phyloP scores from a whole-genome alignment of 2,797 vertebrate species.

The Malacoctenus gilli region DNA sequence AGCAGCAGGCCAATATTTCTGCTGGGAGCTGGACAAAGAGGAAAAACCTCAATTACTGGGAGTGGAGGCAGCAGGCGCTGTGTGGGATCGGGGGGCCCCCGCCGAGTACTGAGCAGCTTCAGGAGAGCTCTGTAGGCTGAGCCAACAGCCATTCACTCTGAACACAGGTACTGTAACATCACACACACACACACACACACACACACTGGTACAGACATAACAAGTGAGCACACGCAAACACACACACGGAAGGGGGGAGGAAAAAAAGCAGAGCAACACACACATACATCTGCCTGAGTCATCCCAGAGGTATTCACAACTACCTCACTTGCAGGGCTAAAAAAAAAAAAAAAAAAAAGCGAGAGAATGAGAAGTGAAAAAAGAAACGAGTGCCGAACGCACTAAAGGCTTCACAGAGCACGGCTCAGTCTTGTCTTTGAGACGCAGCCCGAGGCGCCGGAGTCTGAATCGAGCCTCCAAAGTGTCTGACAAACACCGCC shows the following conservation, averaged over 20 bases:
- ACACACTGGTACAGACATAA: slow-evolving; percentile 41
- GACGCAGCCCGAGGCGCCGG: slow-evolving; percentile 57
- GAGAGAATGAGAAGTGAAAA: slow-evolving; percentile 32
- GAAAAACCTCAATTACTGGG: slow-evolving; percentile 54
- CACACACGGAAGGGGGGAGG: too few species aligned
- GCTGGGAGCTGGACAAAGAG: slow-evolving; percentile 56
- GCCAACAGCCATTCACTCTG: slow-evolving; percentile 41
- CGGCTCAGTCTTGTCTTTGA: slow-evolving; percentile 59
- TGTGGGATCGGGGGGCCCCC: slow-evolving; percentile 56
- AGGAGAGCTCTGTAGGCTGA: slow-evolving; percentile 47
- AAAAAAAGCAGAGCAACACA: too few species aligned
- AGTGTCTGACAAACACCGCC: slow-evolving; percentile 43
- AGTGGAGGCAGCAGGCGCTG: slow-evolving; percentile 52
- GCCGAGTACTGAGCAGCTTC: slow-evolving; percentile 43
- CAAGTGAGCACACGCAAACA: slow-evolving; percentile 28
- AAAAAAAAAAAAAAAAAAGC: slow-evolving; percentile 5
- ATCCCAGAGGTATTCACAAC: slow-evolving; percentile 75
- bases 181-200: slow-evolving; percentile 16
- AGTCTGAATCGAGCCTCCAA: slow-evolving; percentile 41
- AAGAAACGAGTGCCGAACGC: slow-evolving; percentile 36
- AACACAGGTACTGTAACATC: slow-evolving; percentile 64
- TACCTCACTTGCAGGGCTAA: slow-evolving; percentile 52
- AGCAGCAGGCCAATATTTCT: slow-evolving; percentile 39
- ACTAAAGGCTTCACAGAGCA: slow-evolving; percentile 58
- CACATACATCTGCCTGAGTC: slow-evolving; percentile 60